phyloP scores from a whole-genome alignment of 1,140 invertebrate genomes.

The Varroa destructor region DNA sequence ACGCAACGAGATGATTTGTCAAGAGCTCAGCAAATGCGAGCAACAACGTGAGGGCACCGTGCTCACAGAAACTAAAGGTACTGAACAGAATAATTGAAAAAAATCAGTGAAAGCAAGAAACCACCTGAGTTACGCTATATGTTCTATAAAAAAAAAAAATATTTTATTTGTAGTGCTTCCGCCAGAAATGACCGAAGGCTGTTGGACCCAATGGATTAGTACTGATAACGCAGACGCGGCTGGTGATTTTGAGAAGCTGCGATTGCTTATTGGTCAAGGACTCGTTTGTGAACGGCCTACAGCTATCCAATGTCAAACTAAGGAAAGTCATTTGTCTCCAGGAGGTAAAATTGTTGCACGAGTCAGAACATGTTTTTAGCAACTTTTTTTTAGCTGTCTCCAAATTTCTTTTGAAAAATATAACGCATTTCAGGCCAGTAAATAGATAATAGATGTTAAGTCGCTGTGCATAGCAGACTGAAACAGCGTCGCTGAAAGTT shows the following conservation, averaged over 20 bases:
- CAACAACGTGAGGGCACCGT: background rate
- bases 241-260: constrained; percentile 32
- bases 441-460: background rate
- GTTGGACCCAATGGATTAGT: constrained; percentile 39
- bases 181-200: constrained; percentile 30
- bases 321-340: constrained; percentile 12
- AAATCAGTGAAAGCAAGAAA: background rate
- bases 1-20: constrained; percentile 53
- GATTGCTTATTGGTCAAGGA: constrained; percentile 11
- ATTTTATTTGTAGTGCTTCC: background rate
- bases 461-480: background rate
- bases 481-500: background rate
- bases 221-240: constrained; percentile 30
- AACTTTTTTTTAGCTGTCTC: background rate
- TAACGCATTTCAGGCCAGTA: no score
- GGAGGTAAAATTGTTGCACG: background rate
- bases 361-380: background rate
- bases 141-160: background rate
- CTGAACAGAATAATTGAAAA: constrained; percentile 5
- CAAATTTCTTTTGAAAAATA: background rate
- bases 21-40: constrained; percentile 3
- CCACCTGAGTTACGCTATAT: no score
- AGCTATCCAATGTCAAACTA: constrained; percentile 32
- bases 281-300: constrained; percentile 32
- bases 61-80: background rate